These are phyloP conservation scores for Salvelinus fontinalis DNA, from an alignment of 2,113 vertebrate species.

Conservation along the genomic window DNA sequence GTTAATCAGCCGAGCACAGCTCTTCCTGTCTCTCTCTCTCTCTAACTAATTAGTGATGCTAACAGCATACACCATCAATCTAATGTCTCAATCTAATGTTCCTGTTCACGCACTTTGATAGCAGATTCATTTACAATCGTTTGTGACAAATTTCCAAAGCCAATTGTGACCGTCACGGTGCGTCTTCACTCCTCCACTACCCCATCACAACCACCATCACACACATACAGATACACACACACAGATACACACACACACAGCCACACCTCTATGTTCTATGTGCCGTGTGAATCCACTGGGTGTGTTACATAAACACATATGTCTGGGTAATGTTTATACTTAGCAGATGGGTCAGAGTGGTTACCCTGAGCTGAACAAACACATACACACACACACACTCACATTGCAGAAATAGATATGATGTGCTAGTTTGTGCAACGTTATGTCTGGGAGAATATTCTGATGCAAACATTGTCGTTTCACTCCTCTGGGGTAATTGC, in stretches of 20 bases:
- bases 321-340: conserved; percentile 41
- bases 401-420: conserved; percentile 28
- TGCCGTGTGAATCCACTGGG: conserved; percentile 11
- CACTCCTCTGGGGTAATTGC: too few relatives aligned
- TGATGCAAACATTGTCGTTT: too few relatives aligned
- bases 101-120: conserved; percentile 65
- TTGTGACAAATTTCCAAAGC: conserved; percentile 69
- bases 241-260: neutral
- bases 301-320: conserved; percentile 15
- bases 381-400: conserved; percentile 26
- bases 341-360: conserved; percentile 46
- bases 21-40: conserved; percentile 6
- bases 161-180: conserved; percentile 61
- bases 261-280: conserved; percentile 4
- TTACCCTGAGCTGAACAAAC: conserved; percentile 40
- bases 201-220: conserved; percentile 26
- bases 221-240: conserved; percentile 22
- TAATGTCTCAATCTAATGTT: conserved; percentile 57
- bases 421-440: too few relatives aligned
- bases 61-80: conserved; percentile 47
- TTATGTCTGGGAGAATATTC: too few relatives aligned
- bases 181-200: conserved; percentile 50
- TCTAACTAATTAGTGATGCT: conserved; percentile 61
- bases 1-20: conserved; percentile 16
- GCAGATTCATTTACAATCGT: conserved; percentile 71